These are phyloP conservation scores for Idris sp. DNA, from an alignment of 1,140 invertebrate genomes.

Conservation along the genomic window DNA sequence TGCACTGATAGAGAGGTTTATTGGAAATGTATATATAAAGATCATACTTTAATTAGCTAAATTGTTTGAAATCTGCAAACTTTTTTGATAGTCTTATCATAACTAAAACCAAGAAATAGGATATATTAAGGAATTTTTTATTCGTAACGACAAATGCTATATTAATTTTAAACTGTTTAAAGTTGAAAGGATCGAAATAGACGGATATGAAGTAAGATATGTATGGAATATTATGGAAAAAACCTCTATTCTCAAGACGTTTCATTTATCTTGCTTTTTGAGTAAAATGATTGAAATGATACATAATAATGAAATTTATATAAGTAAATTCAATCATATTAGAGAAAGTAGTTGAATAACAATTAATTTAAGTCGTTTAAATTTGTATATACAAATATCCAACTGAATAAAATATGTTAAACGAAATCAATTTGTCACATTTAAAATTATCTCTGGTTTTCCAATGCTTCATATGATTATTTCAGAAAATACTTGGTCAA, in stretches of 20 bases:
- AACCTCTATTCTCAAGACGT: not conserved
- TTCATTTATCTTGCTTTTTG: slow-evolving; percentile 8
- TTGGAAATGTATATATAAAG: slow-evolving; percentile 12
- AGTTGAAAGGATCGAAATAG: slow-evolving; percentile 2
- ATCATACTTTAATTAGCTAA: slow-evolving; percentile 4
- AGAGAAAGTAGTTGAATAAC: slow-evolving; percentile 1
- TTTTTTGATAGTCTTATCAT: slow-evolving; percentile 11
- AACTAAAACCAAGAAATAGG: slow-evolving; percentile 2
- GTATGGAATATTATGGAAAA: not conserved
- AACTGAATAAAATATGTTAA: too few species aligned
- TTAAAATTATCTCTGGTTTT: too few species aligned
- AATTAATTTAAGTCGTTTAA: too few species aligned
- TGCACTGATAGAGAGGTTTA: not conserved
- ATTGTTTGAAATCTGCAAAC: slow-evolving; percentile 3
- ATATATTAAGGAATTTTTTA: slow-evolving; percentile 1
- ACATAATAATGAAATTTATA: not conserved
- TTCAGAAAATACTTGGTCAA: too few species aligned
- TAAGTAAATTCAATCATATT: not conserved
- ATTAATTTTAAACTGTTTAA: not conserved
- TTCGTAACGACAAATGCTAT: not conserved
- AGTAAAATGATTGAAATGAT: not conserved
- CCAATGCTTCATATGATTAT: too few species aligned
- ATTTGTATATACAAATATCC: too few species aligned
- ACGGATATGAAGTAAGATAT: slow-evolving; percentile 4
- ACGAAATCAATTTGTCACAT: too few species aligned